Evolutionary conservation across 2,797 vertebrate genomes (phyloP), one percentile per base, ranked within the genome.

Genomic region (Hyperoplus immaculatus): DNA sequence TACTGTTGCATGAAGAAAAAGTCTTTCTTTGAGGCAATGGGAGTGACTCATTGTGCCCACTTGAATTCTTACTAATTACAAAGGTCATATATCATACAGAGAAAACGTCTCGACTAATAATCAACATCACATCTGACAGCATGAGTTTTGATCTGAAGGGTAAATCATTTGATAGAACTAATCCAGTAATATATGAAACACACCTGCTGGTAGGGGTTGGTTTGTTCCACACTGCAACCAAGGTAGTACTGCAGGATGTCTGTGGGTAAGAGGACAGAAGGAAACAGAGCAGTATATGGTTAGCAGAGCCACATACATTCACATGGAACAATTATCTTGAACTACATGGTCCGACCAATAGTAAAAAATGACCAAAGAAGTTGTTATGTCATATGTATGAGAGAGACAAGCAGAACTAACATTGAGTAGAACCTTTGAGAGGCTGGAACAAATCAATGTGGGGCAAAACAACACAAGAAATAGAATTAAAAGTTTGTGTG

Each of bases 141-240:
- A 29, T 29, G 29, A 29, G 29, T 29, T 29, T 29, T 29, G 29
- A 29, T 29, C 29, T 68, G 14, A 16, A n/a, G 21, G 7, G 18
- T 4, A 16, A 38, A 16, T 29, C 4, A 13, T 71, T 42, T 50
- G n/a, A 63, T 59, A 13, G 93, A 90, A 95, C 93, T 93, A 16
- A 42, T 46, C 13, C 6, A 45, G 43, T 13, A 51, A 63, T 6
- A 58, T 21, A 57, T 38, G 14, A 42, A 67, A 89, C 93, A 54
- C 83, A 94, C 93, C 93, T 99, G 98, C 90, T 99, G 98, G 92
- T 98, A 99, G 66, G 98, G 98, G 92, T 99, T 99, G 75, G 93
- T 81, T 72, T 96, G 95, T 1, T 95, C 96, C 80, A 95, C 78
- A 29, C 89, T 95, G 82, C 98, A 99, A 72, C 92, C 93, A 6